Base-by-base conservation (phyloP, 1,140 invertebrate species). In the Epicauta chinensis region DNA sequence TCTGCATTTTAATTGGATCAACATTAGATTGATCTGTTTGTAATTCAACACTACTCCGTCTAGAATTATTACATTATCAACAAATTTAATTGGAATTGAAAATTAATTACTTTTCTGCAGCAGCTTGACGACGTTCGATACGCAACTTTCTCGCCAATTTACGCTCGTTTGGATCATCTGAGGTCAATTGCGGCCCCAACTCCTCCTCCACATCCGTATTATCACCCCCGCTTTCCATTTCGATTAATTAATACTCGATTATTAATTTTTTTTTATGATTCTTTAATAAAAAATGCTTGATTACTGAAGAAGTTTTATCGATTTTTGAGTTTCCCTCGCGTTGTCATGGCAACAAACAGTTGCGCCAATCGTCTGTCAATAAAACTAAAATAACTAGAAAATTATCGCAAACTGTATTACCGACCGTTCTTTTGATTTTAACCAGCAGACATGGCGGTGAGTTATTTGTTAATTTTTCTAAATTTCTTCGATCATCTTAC, bases 101-200 rank as follows among this genome's bases (percentile, higher is more conserved):
- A 32, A 46, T 35, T 11, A 23, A n/a, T 29, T 72, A 81, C 80
- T 73, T 78, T 66, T 76, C 75, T 31, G 78, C 56, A 30, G 74
- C 75, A 58, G 80, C 76, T 47, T 75, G 65, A 44, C 79, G 72
- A 32, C 72, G 72, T 68, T 82, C 74, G 58, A 83, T 82, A 47
- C 81, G 72, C 13, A 83, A 63, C 38, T 70, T 71, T 43, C 82
- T 72, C 0, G 76, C 81, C 6, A 80, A 70, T 68, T 81, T 84
- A 35, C 82, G 65, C 65, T 84, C 79, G n/a, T 72, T 69, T 4
- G 80, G 73, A 68, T 82, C 77, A 1, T 50, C n/a, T 3, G 67
- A 69, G 10, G 59, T 64, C 9, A 68, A 55, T 41, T 58, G 49
- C 2, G 65, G 63, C 49, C 65, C 66, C 2, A 44, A 23, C 6